phyloP scores from a whole-genome alignment of 2,113 vertebrate genomes.

The Camarhynchus parvulus region DNA sequence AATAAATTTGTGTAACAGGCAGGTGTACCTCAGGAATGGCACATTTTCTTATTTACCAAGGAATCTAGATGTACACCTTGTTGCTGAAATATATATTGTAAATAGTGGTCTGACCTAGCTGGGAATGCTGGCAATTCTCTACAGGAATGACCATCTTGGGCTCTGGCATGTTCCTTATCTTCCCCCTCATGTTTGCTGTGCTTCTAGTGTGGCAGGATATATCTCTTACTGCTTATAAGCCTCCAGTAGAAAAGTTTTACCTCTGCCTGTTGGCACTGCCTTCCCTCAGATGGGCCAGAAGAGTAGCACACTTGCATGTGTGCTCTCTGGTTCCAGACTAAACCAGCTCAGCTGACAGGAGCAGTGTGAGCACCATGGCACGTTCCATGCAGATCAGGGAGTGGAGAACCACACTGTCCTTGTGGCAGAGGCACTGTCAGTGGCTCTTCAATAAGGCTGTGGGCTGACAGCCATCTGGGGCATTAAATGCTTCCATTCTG shows the following conservation, averaged over 20 bases:
- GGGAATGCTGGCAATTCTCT: not conserved
- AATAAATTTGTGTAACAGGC: not conserved
- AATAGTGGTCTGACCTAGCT: not conserved
- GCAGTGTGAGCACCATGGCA: not conserved
- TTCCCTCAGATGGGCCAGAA: not conserved
- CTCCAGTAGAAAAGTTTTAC: not conserved
- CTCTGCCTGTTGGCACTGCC: not conserved
- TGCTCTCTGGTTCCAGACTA: not conserved
- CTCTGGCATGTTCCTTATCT: not conserved
- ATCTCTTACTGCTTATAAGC: not conserved
- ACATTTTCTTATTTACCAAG: not conserved
- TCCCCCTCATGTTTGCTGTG: not conserved
- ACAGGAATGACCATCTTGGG: not conserved
- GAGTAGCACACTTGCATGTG: rapidly evolving
- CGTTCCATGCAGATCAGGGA: not conserved
- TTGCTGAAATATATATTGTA: not conserved
- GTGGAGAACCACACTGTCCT: not conserved
- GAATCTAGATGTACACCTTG: not conserved
- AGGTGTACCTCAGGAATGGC: not conserved
- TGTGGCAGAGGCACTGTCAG: not conserved
- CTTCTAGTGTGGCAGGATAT: not conserved
- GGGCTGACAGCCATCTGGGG: not conserved
- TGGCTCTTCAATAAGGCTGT: not conserved
- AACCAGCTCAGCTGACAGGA: not conserved
- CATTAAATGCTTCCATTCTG: not conserved